Base-by-base conservation (phyloP, 2,113 vertebrate species). In the Chrysochloris asiatica region DNA sequence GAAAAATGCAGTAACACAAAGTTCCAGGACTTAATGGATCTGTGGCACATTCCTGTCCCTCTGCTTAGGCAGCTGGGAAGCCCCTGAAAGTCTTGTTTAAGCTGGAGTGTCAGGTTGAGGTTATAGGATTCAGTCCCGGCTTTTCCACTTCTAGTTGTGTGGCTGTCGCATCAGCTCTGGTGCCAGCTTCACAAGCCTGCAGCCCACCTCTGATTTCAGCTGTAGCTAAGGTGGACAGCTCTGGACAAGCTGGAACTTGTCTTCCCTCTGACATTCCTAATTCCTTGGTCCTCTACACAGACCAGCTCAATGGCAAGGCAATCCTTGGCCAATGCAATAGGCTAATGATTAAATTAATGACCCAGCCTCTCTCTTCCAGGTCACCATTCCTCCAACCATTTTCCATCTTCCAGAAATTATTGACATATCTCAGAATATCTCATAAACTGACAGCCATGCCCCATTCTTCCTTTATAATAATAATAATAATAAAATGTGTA, bases 311-410 rank as follows among this genome's bases (percentile, higher is more conserved):
- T 41, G 59, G 48, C 38, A 10, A 82, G 77, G 28, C 45, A 76
- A 33, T 45, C 19, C 52, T 33, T 0, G 0, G 54, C 45, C 50
- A 4, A 24, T 14, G 5, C 22, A 17, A 4, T 10, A 45, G 2
- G 41, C 8, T 36, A 10, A 3, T 73, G 13, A 1, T 30, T 13
- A 30, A 11, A 22, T 54, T 72, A 86, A 61, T 50, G 30, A 28
- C 5, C 1, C 50, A 48, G n/a, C 41, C 24, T 52, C 12, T n/a
- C 82, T 73, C 33, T 76, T 41, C 41, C 7, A 16, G 30, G n/a
- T 28, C 50, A 65, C 30, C 4, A 19, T 67, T 59, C 56, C 21
- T 91, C 50, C n/a, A 85, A 48, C 1, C 48, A 54, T 17, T 56
- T 76, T 43, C 21, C 76, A 8, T 75, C 71, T 73, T 54, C 54